Evolutionary conservation across 2,113 vertebrate genomes (phyloP).

Genomic region (Pseudolaguvia tuberculata): DNA sequence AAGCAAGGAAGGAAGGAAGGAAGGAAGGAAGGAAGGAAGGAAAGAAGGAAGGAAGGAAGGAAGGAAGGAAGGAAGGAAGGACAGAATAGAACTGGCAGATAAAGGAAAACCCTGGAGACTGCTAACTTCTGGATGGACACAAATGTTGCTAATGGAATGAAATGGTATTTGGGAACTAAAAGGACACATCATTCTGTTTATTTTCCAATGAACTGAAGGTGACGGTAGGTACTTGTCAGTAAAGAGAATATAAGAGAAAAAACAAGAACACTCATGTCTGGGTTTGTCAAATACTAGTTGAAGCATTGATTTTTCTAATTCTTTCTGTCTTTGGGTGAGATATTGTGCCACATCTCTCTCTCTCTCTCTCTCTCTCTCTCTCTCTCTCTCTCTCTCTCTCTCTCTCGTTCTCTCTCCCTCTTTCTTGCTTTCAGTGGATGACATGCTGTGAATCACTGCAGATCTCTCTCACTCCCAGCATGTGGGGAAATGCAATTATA

Average conservation of each 20-base stretch:
- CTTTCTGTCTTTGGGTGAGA: conserved; percentile 40
- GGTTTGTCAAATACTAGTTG: conserved; percentile 38
- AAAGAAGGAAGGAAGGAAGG: too few species aligned
- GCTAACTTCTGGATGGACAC: neutral
- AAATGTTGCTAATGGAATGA: conserved; percentile 25
- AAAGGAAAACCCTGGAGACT: conserved; percentile 4
- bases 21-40: neutral
- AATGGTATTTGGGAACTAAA: conserved; percentile 28
- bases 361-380: conserved; percentile 24
- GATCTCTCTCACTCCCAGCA: conserved; percentile 48
- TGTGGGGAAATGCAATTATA: conserved; percentile 57
- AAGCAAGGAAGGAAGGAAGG: too few species aligned
- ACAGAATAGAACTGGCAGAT: conserved; percentile 11
- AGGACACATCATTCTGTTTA: conserved; percentile 38
- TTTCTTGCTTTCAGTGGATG: conserved; percentile 27
- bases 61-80: too few species aligned
- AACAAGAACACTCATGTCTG: conserved; percentile 32
- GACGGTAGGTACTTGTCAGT: conserved; percentile 37
- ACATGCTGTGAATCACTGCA: conserved; percentile 48
- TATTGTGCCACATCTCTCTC: conserved; percentile 24
- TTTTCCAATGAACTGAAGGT: conserved; percentile 41
- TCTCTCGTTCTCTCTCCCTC: too few species aligned
- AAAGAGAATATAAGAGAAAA: conserved; percentile 26
- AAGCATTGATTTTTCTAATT: conserved; percentile 51
- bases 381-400: conserved; percentile 34